Base-by-base conservation (phyloP, 2,888 invertebrate genomes). In the Callosobruchus maculatus region DNA sequence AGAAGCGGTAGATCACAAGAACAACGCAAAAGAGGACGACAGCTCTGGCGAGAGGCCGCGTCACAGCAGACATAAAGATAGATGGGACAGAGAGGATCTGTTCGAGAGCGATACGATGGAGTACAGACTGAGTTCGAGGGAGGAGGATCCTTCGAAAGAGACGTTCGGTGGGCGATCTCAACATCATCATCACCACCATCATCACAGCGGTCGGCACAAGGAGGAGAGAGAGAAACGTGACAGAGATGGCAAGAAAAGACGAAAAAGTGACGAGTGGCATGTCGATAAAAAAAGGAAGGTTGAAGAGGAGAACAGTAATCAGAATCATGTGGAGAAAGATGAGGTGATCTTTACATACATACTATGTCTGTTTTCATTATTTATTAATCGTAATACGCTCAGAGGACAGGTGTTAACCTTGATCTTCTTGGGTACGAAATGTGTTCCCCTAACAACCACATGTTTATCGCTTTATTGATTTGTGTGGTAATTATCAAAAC, bases 201-300 rank as follows among this genome's bases (percentile, higher is more conserved):
- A 71, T 22, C 71, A 71, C 9, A 71, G 71, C 18, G 31, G 71
- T 31, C 21, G 66, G 21, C 71, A 71, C 31, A 71, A 71, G 20
- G 66, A 71, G 49, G 66, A 71, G 31, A 71, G 30, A 20, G 68
- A 22, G 18, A 70, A 21, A 9, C 22, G 30, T 20, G 74, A 76
- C n/a, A 74, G 70, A 67, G 73, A 70, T 21, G 67, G 71, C 7
- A 49, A 49, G 31, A 77, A 76, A 22, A 26, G 77, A 67, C 70
- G 75, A 49, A 72, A 75, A 20, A 77, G 77, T 67, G 67, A 13
- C 20, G 78, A 78, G 30, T 71, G 76, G 68, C 74, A 75, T 13
- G 76, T 77, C 0, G 77, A 78, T 26, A 76, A 74, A 4, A 78
- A 78, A 71, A 68, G 76, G 21, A 71, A 67, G 20, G 74, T 75